phyloP scores from a whole-genome alignment of 1,140 invertebrate species.

The Megalopta genalis region DNA sequence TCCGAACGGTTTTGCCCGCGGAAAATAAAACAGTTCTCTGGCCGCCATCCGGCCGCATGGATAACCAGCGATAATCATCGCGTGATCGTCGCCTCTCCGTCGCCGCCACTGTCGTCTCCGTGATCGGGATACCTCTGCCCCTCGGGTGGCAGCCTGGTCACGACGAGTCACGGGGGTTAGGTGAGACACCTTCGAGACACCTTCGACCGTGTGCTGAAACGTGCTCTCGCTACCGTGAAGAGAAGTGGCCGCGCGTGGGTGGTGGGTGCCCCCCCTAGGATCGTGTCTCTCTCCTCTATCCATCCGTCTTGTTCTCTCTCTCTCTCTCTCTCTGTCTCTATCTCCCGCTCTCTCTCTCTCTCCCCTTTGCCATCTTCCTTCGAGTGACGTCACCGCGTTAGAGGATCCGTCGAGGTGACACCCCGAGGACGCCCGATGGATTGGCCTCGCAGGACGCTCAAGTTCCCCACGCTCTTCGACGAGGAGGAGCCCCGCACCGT shows the following conservation, averaged over 20 bases:
- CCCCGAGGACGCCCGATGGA: constrained; percentile 11
- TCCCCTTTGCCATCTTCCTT: not conserved
- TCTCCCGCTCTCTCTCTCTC: not conserved
- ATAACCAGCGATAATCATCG: constrained; percentile 68
- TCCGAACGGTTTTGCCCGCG: constrained; percentile 65
- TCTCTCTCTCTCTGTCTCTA: not conserved
- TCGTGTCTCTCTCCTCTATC: constrained; percentile 19
- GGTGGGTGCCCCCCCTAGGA: constrained; percentile 36
- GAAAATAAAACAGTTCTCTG: constrained; percentile 75
- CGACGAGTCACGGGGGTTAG: not conserved
- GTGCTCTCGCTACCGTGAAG: constrained; percentile 24
- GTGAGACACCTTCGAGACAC: not conserved
- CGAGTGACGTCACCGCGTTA: constrained; percentile 9
- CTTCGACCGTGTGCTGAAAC: constrained; percentile 18
- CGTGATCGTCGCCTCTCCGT: not conserved
- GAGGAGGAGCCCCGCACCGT: not conserved
- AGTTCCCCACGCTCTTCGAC: not conserved
- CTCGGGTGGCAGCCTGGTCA: too few species aligned
- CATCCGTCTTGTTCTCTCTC: constrained; percentile 1
- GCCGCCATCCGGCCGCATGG: constrained; percentile 69
- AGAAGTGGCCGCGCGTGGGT: constrained; percentile 56
- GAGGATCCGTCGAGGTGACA: not conserved
- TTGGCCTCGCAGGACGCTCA: not conserved
- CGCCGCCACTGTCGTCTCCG: too few species aligned
- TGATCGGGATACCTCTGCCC: not conserved